These are phyloP conservation scores for Chaetoderma sp. DNA, from an alignment of 2,888 invertebrate genomes.

Conservation along the genomic window DNA sequence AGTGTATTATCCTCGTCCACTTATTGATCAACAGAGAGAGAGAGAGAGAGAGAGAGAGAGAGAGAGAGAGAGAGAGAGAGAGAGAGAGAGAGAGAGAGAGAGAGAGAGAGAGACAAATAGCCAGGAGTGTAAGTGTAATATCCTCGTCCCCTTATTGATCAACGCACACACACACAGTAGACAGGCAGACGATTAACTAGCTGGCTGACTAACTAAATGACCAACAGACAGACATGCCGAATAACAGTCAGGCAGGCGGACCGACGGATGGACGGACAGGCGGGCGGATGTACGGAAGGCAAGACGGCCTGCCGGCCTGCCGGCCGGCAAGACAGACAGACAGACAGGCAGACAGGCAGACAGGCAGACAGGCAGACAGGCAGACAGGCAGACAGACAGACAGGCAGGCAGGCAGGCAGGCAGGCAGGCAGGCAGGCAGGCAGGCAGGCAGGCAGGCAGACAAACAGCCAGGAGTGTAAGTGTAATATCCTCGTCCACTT, in stretches of 20 bases:
- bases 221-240: too few species aligned
- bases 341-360: too few species aligned
- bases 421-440: not conserved
- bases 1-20: not conserved
- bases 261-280: not conserved
- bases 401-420: too few species aligned
- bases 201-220: too few species aligned
- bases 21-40: not conserved
- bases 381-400: too few species aligned
- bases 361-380: too few species aligned
- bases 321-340: too few species aligned
- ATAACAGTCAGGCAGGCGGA: too few species aligned
- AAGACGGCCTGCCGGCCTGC: too few species aligned
- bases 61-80: constrained; percentile 9
- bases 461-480: too few species aligned
- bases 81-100: not conserved
- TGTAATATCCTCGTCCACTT: not conserved
- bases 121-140: not conserved
- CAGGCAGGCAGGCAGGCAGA: too few species aligned
- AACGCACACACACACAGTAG: constrained; percentile 1
- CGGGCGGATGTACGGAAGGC: not conserved
- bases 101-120: not conserved
- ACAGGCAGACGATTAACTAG: too few species aligned
- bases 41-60: constrained; percentile 13
- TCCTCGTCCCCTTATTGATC: not conserved